A percentile compares a stretch with the other conserved stretches of the same genome.
Evolutionary conservation across 2,888 invertebrate genomes (phyloP).

Genomic region (Thecocarcelia acutangulata): DNA sequence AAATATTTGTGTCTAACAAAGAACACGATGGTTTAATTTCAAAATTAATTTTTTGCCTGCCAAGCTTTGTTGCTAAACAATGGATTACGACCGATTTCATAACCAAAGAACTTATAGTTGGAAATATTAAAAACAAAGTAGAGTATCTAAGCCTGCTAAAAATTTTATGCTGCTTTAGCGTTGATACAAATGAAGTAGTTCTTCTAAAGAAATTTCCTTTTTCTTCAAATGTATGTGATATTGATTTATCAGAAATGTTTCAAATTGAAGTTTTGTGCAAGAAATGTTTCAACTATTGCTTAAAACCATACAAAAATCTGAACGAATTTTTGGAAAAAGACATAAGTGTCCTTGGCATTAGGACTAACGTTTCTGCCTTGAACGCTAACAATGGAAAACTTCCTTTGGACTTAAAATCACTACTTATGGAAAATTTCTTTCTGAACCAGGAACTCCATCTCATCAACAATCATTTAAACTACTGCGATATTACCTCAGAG

Average conservation of each 20-base stretch:
- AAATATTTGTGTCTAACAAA: slow-evolving; percentile 40
- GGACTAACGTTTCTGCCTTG: background rate
- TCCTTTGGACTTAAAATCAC: slow-evolving; percentile 34
- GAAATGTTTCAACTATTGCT: slow-evolving; percentile 39
- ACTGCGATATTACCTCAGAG: slow-evolving; percentile 50
- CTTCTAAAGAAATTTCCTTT: slow-evolving; percentile 23
- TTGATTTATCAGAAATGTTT: slow-evolving; percentile 22
- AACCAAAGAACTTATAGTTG: slow-evolving; percentile 24
- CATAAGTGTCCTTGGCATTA: background rate
- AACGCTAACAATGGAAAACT: slow-evolving; percentile 3
- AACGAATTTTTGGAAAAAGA: slow-evolving; percentile 1
- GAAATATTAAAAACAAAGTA: slow-evolving; percentile 6
- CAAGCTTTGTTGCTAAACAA: slow-evolving; percentile 40
- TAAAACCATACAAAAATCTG: background rate
- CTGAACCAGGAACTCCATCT: slow-evolving; percentile 25
- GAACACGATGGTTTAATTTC: slow-evolving; percentile 25
- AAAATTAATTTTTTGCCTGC: slow-evolving; percentile 33
- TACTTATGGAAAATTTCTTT: slow-evolving; percentile 57
- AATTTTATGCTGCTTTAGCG: slow-evolving; percentile 43
- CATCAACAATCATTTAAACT: slow-evolving; percentile 72
- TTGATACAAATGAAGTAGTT: slow-evolving; percentile 10
- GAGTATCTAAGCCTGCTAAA: slow-evolving; percentile 26
- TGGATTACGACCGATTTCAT: slow-evolving; percentile 50
- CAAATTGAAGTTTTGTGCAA: slow-evolving; percentile 24
- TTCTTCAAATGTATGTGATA: slow-evolving; percentile 15